These are phyloP conservation scores for Polypedilum vanderplanki DNA, from an alignment of 1,140 invertebrate species.

Conservation along the genomic window DNA sequence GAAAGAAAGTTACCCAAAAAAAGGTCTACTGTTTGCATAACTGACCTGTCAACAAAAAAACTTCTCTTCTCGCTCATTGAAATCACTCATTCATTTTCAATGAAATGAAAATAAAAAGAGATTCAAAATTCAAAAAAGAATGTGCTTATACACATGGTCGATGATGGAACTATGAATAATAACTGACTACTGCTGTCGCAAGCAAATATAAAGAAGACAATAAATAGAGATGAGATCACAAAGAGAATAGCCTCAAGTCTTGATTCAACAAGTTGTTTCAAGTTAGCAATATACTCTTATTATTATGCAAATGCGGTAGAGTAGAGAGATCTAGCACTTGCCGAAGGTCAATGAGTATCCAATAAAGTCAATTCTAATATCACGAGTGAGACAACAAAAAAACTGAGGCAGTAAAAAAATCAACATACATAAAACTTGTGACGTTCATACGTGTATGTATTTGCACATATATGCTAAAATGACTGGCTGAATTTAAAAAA, in stretches of 20 bases:
- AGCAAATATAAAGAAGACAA: background rate
- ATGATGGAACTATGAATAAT: background rate
- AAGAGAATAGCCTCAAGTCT: conserved; percentile 7
- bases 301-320: conserved; percentile 22
- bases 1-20: background rate
- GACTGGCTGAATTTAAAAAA: background rate
- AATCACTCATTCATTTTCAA: background rate
- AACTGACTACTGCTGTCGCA: background rate
- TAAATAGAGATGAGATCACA: background rate
- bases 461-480: background rate
- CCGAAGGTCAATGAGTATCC: conserved; percentile 25
- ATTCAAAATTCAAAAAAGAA: background rate
- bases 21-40: conserved; percentile 25
- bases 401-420: background rate
- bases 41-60: conserved; percentile 3
- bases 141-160: background rate
- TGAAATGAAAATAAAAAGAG: background rate
- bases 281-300: background rate
- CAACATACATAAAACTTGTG: background rate
- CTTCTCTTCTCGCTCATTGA: background rate
- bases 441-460: background rate
- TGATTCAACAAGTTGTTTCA: background rate
- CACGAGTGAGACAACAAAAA: background rate
- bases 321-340: conserved; percentile 22
- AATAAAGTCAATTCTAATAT: conserved; percentile 15